A percentile compares a stretch with the other conserved stretches of the same genome.
Evolutionary conservation across 2,797 vertebrate genomes (phyloP).

Genomic region (Sylvia borin): DNA sequence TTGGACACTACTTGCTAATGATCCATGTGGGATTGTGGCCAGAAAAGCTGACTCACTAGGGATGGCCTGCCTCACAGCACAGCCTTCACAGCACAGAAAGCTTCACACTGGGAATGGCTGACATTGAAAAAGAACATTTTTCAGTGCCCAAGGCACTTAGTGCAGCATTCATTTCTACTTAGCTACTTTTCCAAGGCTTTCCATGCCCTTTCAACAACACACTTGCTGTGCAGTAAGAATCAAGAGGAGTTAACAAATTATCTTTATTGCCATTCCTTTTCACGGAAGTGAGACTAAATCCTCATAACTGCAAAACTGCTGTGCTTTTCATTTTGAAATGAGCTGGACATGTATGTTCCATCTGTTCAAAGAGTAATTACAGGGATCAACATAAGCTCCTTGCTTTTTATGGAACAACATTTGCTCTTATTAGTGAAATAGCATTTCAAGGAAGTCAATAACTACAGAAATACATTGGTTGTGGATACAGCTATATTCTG

Average conservation of each 20-base stretch:
- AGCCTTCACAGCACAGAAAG: not conserved
- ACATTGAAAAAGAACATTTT: not conserved
- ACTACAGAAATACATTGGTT: not conserved
- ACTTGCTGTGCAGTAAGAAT: not conserved
- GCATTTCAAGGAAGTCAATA: not conserved
- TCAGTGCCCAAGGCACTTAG: not conserved
- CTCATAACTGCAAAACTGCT: not conserved
- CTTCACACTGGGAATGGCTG: not conserved
- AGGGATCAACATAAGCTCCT: slow-evolving; percentile 30
- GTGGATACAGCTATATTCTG: not conserved
- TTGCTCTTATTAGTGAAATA: not conserved
- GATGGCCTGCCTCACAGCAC: not conserved
- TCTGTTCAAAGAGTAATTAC: slow-evolving; percentile 35
- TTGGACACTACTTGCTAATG: not conserved
- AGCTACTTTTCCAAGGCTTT: not conserved
- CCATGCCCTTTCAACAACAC: not conserved
- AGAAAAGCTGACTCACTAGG: slow-evolving; percentile 12
- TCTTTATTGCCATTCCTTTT: not conserved
- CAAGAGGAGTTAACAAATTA: not conserved
- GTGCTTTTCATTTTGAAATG: not conserved
- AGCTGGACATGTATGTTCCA: slow-evolving; percentile 7
- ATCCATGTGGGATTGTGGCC: not conserved
- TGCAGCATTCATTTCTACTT: not conserved
- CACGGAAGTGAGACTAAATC: not conserved
- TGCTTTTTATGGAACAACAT: slow-evolving; percentile 28